These are phyloP conservation scores for Norana najaformis DNA, from an alignment of 2,888 invertebrate genomes.

Conservation along the genomic window DNA sequence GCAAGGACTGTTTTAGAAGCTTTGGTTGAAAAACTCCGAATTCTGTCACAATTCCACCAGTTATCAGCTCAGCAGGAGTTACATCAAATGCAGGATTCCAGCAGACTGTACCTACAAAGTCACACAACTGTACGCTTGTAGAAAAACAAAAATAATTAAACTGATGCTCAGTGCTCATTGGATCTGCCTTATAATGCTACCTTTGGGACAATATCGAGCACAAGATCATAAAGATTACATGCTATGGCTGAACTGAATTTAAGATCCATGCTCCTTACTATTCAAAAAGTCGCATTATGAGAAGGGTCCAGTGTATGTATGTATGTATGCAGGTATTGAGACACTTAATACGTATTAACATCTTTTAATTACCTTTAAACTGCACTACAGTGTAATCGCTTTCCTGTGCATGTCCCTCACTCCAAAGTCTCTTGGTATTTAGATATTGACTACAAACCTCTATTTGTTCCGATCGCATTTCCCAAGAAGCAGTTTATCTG, in stretches of 20 bases:
- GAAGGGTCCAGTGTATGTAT: no score
- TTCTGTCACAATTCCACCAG: constrained; percentile 88
- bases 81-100: constrained; percentile 99
- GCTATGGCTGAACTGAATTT: not conserved
- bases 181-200: not conserved
- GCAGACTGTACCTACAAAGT: constrained; percentile 78
- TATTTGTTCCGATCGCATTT: no score
- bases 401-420: no score
- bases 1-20: constrained; percentile 46
- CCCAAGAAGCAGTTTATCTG: no score
- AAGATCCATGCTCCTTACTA: not conserved
- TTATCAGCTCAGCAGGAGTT: constrained; percentile 87
- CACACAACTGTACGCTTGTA: not conserved
- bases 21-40: constrained; percentile 74
- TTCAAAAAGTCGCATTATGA: no score
- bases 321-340: no score
- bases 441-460: no score
- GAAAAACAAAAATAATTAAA: not conserved
- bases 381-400: no score
- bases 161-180: not conserved
- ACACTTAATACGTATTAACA: no score
- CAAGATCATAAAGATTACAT: not conserved
- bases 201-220: not conserved
- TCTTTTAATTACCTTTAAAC: no score
- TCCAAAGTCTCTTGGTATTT: no score